Conservation (phyloP, 2,113 vertebrate genomes). For the Otis tarda region DNA sequence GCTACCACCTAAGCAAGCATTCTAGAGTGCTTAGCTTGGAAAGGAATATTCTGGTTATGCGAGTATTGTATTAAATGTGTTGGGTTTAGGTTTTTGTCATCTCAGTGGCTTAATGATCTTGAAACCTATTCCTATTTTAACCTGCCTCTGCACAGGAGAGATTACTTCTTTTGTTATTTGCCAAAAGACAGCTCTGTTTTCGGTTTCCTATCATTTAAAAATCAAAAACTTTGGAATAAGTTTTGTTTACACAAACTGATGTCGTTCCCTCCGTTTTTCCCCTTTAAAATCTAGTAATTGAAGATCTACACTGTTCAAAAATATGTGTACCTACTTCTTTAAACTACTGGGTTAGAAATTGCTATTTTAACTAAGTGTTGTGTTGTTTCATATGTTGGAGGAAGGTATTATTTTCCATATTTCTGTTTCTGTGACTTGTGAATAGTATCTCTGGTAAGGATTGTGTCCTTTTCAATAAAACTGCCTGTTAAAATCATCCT, state of each 20-base stretch:
- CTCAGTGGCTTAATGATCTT: not conserved
- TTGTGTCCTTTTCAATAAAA: not conserved
- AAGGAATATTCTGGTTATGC: not conserved
- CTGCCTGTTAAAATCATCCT: not conserved
- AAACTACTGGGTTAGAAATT: not conserved
- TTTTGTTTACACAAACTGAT: not conserved
- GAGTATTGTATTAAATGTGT: not conserved
- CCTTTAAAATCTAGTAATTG: not conserved
- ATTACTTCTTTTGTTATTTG: not conserved
- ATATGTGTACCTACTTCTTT: not conserved
- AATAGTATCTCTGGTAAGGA: not conserved
- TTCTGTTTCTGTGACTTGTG: not conserved
- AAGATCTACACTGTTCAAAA: not conserved
- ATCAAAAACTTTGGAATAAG: not conserved
- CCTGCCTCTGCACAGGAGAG: not conserved
- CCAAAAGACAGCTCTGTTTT: not conserved
- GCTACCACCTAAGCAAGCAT: not conserved
- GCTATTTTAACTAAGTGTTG: not conserved
- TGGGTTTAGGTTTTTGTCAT: not conserved
- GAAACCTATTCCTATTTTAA: not conserved
- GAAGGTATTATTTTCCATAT: not conserved
- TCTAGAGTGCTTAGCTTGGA: not conserved
- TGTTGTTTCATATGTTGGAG: not conserved
- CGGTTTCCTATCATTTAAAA: not conserved
- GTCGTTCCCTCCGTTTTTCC: not conserved